Base-by-base conservation (phyloP, 2,113 vertebrate genomes). In the Cyanoramphus novaezelandiae region DNA sequence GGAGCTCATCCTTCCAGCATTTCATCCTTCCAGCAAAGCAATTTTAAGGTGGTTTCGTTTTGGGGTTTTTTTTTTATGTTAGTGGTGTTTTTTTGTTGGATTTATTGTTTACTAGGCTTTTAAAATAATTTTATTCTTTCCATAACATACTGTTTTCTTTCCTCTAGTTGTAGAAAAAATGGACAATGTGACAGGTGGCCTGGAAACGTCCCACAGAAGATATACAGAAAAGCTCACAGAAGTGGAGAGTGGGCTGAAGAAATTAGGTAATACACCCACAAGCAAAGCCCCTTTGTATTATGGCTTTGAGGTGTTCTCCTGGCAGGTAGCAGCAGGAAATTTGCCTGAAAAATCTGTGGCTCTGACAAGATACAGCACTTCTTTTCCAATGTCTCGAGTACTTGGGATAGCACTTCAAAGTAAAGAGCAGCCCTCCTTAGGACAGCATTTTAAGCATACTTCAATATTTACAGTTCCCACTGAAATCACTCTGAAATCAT, bases 121-220 rank as follows among this genome's bases (percentile, higher is more conserved):
- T 87, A 52, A 29, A 15, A 62, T 71, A 6, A 78, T 84, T 93
- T 96, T 87, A 59, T 88, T 65, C 53, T 85, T 93, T 79, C 44
- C 6, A 0, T 98, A 95, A 98, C 60, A 47, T 25, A 21, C 81
- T 93, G 21, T 92, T 97, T 89, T 97, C 23, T 88, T 95, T 97
- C 75, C 97, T 92, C 77, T 96, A 99, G 99, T 99, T 98, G 99
- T 99, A 95, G 99, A 99, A 97, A 99, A 98, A 98, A 99, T 99
- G 96, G 99, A 99, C 97, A 99, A 97, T 86, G 99, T 99, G 83
- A 99, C 99, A 90, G 98, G 98, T 96, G 99, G 98, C 82, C 98
- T 99, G 95, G 98, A 99, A 97, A 98, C 97, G 0, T 98, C 98
- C 90, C 98, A 98, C 84, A 97, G 97, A 93, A 98, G 97, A 95